Percentiles rank a stretch among this genome's conserved stretches.
Evolutionary conservation across 2,113 vertebrate genomes (phyloP).

Genomic region (Chloropsis hardwickii): DNA sequence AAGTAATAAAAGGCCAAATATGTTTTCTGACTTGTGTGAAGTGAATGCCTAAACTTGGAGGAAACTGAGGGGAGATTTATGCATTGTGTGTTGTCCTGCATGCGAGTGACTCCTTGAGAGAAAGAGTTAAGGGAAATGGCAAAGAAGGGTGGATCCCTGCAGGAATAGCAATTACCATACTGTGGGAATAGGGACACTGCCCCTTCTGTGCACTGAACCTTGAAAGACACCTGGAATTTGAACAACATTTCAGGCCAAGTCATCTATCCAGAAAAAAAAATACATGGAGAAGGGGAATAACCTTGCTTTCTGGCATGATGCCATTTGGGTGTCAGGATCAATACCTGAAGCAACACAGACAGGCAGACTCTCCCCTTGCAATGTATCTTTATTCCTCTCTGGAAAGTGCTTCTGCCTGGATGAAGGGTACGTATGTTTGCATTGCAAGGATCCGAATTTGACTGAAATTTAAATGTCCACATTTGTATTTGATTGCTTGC

Average conservation of each 20-base stretch:
- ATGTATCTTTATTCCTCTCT: not conserved
- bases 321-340: not conserved
- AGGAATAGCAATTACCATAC: not conserved
- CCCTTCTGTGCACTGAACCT: not conserved
- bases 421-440: not conserved
- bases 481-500: not conserved
- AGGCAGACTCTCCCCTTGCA: not conserved
- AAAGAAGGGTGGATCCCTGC: not conserved
- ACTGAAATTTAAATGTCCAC: not conserved
- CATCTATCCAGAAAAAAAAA: not conserved
- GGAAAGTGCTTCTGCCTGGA: fast-evolving
- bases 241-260: not conserved
- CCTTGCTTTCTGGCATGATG: not conserved
- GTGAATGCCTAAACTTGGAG: not conserved
- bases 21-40: not conserved
- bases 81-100: not conserved
- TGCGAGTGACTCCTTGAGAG: not conserved
- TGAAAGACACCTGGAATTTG: not conserved
- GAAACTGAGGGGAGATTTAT: not conserved
- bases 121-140: not conserved
- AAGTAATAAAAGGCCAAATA: not conserved
- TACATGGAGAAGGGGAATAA: not conserved
- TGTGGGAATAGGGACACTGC: not conserved
- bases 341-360: not conserved
- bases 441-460: not conserved